Conservation (phyloP, 92 coral and sea anemone species). For the Porites evermanni region DNA sequence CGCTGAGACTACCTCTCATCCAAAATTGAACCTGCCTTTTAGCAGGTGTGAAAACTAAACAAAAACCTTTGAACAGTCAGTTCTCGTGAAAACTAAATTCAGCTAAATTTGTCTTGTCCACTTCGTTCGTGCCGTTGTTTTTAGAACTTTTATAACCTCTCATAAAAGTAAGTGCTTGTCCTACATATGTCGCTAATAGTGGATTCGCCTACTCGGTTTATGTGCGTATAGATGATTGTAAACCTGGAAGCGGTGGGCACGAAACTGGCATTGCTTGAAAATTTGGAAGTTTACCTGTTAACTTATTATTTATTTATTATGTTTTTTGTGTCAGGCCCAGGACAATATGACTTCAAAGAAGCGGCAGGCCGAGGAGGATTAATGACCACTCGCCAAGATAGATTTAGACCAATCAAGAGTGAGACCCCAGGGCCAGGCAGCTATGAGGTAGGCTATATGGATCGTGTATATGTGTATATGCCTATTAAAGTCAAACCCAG, state of each 20-base stretch:
- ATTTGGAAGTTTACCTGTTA: not conserved
- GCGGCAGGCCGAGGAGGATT: conserved; percentile 78
- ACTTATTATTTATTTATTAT: too few species aligned
- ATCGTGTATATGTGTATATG: not conserved
- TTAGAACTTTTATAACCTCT: too few species aligned
- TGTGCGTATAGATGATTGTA: too few species aligned
- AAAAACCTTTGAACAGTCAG: not conserved
- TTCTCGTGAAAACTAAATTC: not conserved
- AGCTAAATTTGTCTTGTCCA: not conserved
- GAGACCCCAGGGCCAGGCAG: conserved; percentile 97
- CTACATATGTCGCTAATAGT: too few species aligned
- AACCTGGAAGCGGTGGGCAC: too few species aligned
- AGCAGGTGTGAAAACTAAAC: not conserved
- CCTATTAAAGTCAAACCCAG: too few species aligned
- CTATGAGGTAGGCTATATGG: conserved; percentile 76
- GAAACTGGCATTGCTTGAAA: not conserved
- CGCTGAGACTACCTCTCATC: not conserved
- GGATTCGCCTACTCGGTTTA: too few species aligned
- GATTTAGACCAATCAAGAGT: conserved; percentile 74
- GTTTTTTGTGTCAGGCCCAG: conserved; percentile 74
- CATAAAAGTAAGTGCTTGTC: too few species aligned
- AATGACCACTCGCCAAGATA: conserved; percentile 86
- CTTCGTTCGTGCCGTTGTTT: too few species aligned
- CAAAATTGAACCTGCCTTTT: not conserved
- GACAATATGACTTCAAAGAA: conserved; percentile 75